Conservation (phyloP, 2,797 vertebrate species). For the Sebastes glaucus region DNA sequence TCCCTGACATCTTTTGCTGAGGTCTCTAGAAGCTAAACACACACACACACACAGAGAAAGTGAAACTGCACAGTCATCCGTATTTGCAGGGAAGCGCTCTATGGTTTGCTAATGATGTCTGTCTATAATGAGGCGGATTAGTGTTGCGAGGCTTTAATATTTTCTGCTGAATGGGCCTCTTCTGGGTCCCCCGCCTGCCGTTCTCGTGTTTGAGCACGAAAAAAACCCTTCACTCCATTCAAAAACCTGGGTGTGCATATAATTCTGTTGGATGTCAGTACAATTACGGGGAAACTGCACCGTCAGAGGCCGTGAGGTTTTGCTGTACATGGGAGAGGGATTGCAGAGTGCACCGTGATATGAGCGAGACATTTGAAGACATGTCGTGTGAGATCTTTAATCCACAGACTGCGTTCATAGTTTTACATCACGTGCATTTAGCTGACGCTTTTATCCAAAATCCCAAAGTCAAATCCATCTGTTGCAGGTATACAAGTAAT, state of each 20-base stretch:
- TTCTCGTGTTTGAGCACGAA: constrained; percentile 27
- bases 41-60: neutral
- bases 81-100: constrained; percentile 54
- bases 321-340: constrained; percentile 13
- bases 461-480: neutral
- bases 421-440: constrained; percentile 2
- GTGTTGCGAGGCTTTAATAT: constrained; percentile 60
- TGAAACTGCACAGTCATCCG: constrained; percentile 59
- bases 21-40: constrained; percentile 25
- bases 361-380: constrained; percentile 9
- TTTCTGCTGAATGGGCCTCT: constrained; percentile 69
- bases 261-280: constrained; percentile 41
- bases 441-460: neutral
- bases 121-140: constrained; percentile 75
- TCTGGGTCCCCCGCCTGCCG: constrained; percentile 23
- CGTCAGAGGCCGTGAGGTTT: constrained; percentile 52
- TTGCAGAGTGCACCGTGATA: neutral
- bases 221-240: constrained; percentile 4
- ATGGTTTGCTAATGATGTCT: constrained; percentile 72
- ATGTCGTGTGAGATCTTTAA: neutral
- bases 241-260: constrained; percentile 35
- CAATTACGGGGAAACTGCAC: constrained; percentile 35
- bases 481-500: neutral
- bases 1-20: constrained; percentile 36
- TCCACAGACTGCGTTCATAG: constrained; percentile 7